Base-by-base conservation (phyloP, 2,888 invertebrate genomes). In the Sarcophaga carnaria region DNA sequence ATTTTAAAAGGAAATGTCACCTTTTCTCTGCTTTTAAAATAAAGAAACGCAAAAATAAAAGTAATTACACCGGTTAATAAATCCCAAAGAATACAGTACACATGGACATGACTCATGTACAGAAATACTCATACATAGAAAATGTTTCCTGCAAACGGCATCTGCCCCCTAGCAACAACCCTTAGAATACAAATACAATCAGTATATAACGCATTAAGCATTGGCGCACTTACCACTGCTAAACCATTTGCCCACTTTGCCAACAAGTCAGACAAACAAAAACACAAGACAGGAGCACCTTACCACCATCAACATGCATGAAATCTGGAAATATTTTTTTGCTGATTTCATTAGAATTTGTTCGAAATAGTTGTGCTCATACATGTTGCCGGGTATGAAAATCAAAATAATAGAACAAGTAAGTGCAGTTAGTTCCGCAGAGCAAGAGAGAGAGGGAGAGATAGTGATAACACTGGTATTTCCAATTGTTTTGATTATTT, bases 41-140 rank as follows among this genome's bases (percentile, higher is more conserved):
- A 77, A 66, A 77, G 49, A 59, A 80, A 69, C 62, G 63, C 67
- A 80, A 78, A 83, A 81, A 84, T 54, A 49, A 6, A 66, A 63
- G 64, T 72, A 81, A 84, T 83, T 87, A 79, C 86, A 87, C 83
- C 86, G 83, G 78, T 83, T 87, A 84, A 75, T 84, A 79, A 76
- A 84, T 81, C 78, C 81, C 77, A 70, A 81, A 87, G 78, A 75
- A 86, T 77, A 63, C 14, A 25, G 12, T 49, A 69, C 70, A 76
- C 17, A 75, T n/a, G 54, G 47, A 69, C 20, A 71, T 64, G 66
- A 60, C 45, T 60, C 63, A 70, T 59, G 27, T 17, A 59, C 37
- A n/a, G 8, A 70, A 17, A 67, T 74, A 45, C 22, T 20, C 2
- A 49, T 49, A 37, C n/a, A 14, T 17, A 17, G 54, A 17, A 78